These are phyloP conservation scores for Megathymus violae DNA, from an alignment of 1,140 invertebrate species.

Conservation along the genomic window DNA sequence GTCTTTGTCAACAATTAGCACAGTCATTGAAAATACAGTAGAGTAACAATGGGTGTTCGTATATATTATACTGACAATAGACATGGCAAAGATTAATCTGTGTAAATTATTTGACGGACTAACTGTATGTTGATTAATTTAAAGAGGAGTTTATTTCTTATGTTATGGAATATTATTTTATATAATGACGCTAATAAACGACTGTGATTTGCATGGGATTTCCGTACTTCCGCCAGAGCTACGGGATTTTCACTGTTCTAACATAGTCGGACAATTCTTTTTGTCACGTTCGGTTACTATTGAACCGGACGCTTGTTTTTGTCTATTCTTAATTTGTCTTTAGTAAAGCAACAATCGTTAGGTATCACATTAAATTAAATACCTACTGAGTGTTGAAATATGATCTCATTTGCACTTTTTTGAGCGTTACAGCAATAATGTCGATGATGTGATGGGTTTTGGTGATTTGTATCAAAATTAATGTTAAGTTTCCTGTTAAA, in stretches of 20 bases:
- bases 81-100: slow-evolving; percentile 1
- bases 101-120: neutral
- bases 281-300: slow-evolving; percentile 35
- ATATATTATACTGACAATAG: neutral
- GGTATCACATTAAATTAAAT: neutral
- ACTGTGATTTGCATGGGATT: too few species aligned
- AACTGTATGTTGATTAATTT: too few species aligned
- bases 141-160: neutral
- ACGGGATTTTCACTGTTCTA: slow-evolving; percentile 51
- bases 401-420: slow-evolving; percentile 11
- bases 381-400: neutral
- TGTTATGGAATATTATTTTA: too few species aligned
- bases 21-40: slow-evolving; percentile 34
- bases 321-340: slow-evolving; percentile 7
- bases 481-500: neutral
- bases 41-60: slow-evolving; percentile 32
- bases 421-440: neutral
- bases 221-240: slow-evolving; percentile 53
- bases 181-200: too few species aligned
- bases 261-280: slow-evolving; percentile 19
- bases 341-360: neutral
- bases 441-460: neutral
- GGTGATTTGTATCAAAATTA: neutral
- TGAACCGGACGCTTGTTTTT: slow-evolving; percentile 47
- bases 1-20: slow-evolving; percentile 29